phyloP scores from a whole-genome alignment of 2,797 vertebrate genomes.

The Coendou prehensilis region DNA sequence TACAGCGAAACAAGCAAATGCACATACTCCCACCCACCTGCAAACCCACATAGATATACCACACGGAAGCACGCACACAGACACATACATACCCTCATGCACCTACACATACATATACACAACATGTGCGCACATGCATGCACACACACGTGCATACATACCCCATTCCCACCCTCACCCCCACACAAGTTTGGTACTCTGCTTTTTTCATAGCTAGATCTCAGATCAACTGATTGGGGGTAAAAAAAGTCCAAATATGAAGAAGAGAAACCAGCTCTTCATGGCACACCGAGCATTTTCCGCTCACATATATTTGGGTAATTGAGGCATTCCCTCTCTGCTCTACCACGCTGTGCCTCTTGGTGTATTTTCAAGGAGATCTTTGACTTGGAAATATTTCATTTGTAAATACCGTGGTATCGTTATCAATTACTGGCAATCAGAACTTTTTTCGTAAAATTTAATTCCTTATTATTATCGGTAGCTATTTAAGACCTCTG shows the following conservation, averaged over 20 bases:
- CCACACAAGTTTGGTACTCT: not conserved
- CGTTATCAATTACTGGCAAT: not conserved
- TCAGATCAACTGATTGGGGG: not conserved
- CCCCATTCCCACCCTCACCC: not conserved
- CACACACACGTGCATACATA: rapidly evolving
- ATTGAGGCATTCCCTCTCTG: not conserved
- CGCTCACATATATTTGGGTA: not conserved
- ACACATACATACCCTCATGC: not conserved
- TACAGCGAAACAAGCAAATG: not conserved
- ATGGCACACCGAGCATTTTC: not conserved
- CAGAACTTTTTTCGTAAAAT: not conserved
- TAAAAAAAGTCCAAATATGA: not conserved
- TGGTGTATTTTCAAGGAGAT: not conserved
- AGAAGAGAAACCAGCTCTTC: not conserved
- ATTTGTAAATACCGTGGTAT: not conserved
- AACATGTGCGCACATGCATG: not conserved
- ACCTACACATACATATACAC: not conserved
- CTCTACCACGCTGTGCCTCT: not conserved
- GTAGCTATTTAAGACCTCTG: not conserved
- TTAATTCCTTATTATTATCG: not conserved
- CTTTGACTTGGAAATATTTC: not conserved
- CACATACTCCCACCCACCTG: not conserved
- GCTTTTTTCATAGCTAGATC: not conserved
- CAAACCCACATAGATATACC: not conserved
- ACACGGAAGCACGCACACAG: not conserved